Percentiles rank a stretch among this genome's conserved stretches.
These are phyloP conservation scores for Tinea pellionella DNA, from an alignment of 2,888 invertebrate species.

Conservation along the genomic window DNA sequence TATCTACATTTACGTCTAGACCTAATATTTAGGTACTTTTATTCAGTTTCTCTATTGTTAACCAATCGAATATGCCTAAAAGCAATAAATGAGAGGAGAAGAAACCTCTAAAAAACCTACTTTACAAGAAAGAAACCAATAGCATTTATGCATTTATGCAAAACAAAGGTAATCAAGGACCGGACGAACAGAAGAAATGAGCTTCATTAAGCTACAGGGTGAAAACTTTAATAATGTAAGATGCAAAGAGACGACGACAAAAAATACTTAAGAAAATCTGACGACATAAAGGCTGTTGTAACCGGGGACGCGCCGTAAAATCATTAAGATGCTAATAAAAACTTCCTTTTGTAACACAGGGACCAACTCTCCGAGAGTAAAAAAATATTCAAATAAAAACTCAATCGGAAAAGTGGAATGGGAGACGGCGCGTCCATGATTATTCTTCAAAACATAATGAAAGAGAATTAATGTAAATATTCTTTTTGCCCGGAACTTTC, in stretches of 20 bases:
- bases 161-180: constrained; percentile 69
- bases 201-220: constrained; percentile 69
- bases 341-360: constrained; percentile 67
- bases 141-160: constrained; percentile 69
- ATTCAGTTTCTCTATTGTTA: too few relatives aligned
- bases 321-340: constrained; percentile 73
- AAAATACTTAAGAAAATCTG: constrained; percentile 71
- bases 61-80: background rate
- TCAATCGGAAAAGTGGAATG: constrained; percentile 62
- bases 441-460: constrained; percentile 72
- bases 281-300: constrained; percentile 71
- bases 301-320: constrained; percentile 69
- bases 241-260: constrained; percentile 68
- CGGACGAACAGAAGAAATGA: constrained; percentile 69
- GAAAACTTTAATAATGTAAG: constrained; percentile 71
- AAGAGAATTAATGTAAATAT: constrained; percentile 72
- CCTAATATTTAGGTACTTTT: too few relatives aligned
- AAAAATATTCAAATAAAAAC: constrained; percentile 71
- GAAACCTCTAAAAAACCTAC: constrained; percentile 39
- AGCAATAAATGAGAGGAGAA: constrained; percentile 45
- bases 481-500: constrained; percentile 63
- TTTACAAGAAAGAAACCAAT: constrained; percentile 59
- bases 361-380: constrained; percentile 54
- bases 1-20: too few relatives aligned
- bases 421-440: constrained; percentile 63